Evolutionary conservation across 2,888 invertebrate genomes (phyloP).

Genomic region (Teinopalpus imperialis): DNA sequence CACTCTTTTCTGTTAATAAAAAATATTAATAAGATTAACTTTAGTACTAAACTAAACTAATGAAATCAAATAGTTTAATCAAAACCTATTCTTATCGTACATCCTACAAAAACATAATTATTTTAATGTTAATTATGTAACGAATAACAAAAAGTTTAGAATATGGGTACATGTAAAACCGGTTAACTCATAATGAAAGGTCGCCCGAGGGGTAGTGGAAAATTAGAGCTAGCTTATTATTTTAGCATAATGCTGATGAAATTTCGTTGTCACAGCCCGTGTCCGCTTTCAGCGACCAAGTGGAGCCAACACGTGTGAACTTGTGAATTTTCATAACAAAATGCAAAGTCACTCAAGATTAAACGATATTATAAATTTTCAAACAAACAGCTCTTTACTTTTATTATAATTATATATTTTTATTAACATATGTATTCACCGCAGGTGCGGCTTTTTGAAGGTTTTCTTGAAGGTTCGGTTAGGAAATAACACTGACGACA

Average conservation of each 20-base stretch:
- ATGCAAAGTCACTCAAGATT: constrained; percentile 30
- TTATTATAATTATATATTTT: no score
- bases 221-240: constrained; percentile 63
- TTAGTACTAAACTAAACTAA: no score
- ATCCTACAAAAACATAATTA: constrained; percentile 2
- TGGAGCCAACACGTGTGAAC: constrained; percentile 33
- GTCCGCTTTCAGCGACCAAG: constrained; percentile 33
- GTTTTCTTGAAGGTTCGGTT: no score
- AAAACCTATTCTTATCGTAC: background rate
- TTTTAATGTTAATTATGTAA: constrained; percentile 10
- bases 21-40: no score
- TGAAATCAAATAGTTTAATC: no score
- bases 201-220: constrained; percentile 48
- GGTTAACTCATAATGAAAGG: constrained; percentile 43
- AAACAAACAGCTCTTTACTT: no score
- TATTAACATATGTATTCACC: no score
- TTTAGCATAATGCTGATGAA: constrained; percentile 66
- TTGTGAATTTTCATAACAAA: constrained; percentile 36
- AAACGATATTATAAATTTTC: constrained; percentile 2
- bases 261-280: constrained; percentile 55
- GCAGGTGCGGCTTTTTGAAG: no score
- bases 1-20: no score
- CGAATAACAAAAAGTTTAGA: constrained; percentile 30
- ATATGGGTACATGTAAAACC: constrained; percentile 42
- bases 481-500: no score